These are phyloP conservation scores for Boulengeromyrus knoepffleri DNA, from an alignment of 2,113 vertebrate genomes.

Conservation along the genomic window DNA sequence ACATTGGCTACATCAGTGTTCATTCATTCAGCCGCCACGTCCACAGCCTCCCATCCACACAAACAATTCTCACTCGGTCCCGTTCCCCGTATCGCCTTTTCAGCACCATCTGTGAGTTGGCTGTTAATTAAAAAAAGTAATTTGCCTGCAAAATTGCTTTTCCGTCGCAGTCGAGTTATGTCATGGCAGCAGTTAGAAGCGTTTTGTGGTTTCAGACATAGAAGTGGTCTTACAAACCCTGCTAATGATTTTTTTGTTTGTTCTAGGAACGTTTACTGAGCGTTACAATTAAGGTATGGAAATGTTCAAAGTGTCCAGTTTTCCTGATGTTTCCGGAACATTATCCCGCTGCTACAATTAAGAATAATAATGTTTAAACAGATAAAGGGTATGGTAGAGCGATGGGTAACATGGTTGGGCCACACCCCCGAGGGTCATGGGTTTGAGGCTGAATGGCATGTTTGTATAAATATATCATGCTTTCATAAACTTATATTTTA, in stretches of 20 bases:
- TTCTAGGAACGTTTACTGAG: not conserved
- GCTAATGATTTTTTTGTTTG: not conserved
- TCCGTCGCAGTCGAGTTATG: not conserved
- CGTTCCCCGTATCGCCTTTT: not conserved
- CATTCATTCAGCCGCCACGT: not conserved
- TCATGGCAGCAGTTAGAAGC: not conserved
- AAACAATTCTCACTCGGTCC: not conserved
- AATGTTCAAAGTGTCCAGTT: not conserved
- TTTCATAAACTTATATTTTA: not conserved
- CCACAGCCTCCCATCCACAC: not conserved
- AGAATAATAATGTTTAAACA: not conserved
- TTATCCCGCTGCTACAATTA: not conserved
- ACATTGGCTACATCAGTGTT: not conserved
- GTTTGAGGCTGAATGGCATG: not conserved
- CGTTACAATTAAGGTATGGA: not conserved
- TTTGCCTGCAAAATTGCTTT: not conserved
- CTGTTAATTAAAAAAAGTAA: constrained; percentile 12
- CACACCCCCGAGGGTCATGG: not conserved
- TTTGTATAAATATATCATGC: not conserved
- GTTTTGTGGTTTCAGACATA: not conserved
- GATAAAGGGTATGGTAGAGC: not conserved
- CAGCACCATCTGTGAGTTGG: not conserved
- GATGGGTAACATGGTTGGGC: not conserved
- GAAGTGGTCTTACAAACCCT: not conserved
- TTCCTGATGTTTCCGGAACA: not conserved